Evolutionary conservation across 2,113 vertebrate species (phyloP).

Genomic region (Progne subis): DNA sequence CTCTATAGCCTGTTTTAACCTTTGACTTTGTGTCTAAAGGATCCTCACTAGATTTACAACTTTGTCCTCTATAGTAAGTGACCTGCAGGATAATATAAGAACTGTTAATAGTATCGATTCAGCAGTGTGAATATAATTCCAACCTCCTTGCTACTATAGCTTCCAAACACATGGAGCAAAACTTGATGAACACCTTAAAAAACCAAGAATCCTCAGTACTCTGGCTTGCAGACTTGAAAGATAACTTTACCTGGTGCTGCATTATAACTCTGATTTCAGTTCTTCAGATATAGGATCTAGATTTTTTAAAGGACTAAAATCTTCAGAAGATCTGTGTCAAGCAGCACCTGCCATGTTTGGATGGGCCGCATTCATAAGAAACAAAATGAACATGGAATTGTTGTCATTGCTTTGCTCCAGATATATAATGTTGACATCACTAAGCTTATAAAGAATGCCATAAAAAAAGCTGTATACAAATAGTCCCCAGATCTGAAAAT

Average conservation of each 20-base stretch:
- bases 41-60: conserved; percentile 36
- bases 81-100: not conserved
- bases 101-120: not conserved
- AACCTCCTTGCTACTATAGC: not conserved
- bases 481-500: not conserved
- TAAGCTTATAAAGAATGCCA: not conserved
- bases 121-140: not conserved
- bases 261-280: not conserved
- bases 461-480: not conserved
- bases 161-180: not conserved
- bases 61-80: conserved; percentile 27
- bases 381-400: not conserved
- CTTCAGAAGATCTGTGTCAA: not conserved
- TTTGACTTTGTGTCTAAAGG: conserved; percentile 1
- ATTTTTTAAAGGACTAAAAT: not conserved
- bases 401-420: not conserved
- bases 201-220: not conserved
- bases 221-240: not conserved
- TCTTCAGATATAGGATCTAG: not conserved
- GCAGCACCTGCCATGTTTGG: not conserved
- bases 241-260: not conserved
- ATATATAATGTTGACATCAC: not conserved
- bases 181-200: too few species aligned
- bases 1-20: conserved; percentile 38
- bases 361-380: not conserved